Evolutionary conservation across 2,797 vertebrate genomes (phyloP), one percentile per base, ranked within the genome.

Genomic region (Limosa lapponica): DNA sequence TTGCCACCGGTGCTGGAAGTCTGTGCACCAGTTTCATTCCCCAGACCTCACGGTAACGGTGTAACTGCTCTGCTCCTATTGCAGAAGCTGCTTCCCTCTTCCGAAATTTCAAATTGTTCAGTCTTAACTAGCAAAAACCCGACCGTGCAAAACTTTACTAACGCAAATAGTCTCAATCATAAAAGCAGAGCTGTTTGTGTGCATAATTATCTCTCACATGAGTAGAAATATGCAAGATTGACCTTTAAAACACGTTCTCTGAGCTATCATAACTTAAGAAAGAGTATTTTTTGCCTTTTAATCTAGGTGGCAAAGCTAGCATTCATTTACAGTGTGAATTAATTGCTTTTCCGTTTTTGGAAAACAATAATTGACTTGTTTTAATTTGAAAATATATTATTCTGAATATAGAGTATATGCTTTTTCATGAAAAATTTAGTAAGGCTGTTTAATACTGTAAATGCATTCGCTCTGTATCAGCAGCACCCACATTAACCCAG

Each of bases 401-500:
- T 70, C 51, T 41, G 39, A 82, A 34, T 67, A 57, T 17, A 28
- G 37, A 71, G 7, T 43, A 30, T 59, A 32, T 48, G 5, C 2
- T 84, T 78, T 79, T 61, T 37, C 13, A 13, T 37, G 16, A 87
- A 43, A 80, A 72, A 57, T 28, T 77, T 57, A 28, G 44, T 25
- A 34, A 71, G 54, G 49, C 66, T 83, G 17, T 95, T 94, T 93
- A 59, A 59, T 66, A 78, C 30, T 55, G 65, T 58, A 54, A 87
- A 66, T 78, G 62, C 62, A 67, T 84, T 91, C 73, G 1, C 34
- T 65, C 1, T 55, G 52, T 91, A 36, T 77, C 86, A 75, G 58
- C 83, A 92, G 65, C 86, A 91, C 59, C 75, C 69, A 79, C 77
- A 93, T 96, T 91, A 97, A 92, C 66, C 58, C 86, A 96, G 85